phyloP scores from a whole-genome alignment of 2,797 vertebrate genomes.

The Philypnodon macrostomus region DNA sequence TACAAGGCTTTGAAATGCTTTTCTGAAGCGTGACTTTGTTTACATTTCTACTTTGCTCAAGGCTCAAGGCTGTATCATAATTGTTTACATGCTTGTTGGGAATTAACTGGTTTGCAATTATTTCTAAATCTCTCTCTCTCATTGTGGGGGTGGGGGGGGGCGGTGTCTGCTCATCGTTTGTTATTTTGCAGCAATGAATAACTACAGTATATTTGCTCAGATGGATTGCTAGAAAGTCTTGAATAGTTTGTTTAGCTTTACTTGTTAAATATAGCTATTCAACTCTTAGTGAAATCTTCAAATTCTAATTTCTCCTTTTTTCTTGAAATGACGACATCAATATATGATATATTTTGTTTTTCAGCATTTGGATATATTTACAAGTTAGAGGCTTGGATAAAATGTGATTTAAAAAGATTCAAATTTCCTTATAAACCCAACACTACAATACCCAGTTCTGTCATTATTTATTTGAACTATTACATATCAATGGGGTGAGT shows the following conservation, averaged over 20 bases:
- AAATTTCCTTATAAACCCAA: too few relatives aligned
- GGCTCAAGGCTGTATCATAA: not conserved
- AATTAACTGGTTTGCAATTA: conserved; percentile 1
- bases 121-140: not conserved
- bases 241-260: conserved; percentile 1
- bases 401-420: too few relatives aligned
- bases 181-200: not conserved
- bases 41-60: conserved; percentile 3
- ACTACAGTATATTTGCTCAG: not conserved
- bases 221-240: not conserved
- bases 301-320: too few relatives aligned
- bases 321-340: too few relatives aligned
- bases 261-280: too few relatives aligned
- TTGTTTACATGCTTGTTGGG: not conserved
- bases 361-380: too few relatives aligned
- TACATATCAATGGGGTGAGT: too few relatives aligned
- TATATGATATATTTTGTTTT: too few relatives aligned
- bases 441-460: not conserved
- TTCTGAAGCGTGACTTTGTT: not conserved
- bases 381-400: too few relatives aligned
- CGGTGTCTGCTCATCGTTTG: not conserved
- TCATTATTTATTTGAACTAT: not conserved
- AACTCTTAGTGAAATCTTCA: too few relatives aligned
- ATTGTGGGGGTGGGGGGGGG: not conserved
- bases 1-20: not conserved